Base-by-base conservation (phyloP, 2,797 vertebrate species). In the Pipistrellus kuhlii region DNA sequence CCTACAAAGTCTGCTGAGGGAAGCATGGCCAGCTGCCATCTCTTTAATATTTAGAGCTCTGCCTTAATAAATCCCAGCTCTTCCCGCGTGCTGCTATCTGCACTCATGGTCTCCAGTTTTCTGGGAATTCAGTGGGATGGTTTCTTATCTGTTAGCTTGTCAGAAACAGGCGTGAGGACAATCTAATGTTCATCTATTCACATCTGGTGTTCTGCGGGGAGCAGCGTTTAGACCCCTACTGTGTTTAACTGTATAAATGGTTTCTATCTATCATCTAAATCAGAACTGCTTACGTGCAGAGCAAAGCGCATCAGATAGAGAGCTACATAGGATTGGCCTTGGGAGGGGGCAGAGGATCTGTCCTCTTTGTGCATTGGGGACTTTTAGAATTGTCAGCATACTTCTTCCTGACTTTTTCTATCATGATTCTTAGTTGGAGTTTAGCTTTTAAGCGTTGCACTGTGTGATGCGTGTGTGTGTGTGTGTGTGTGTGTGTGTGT, bases 201-300 rank as follows among this genome's bases (percentile, higher is more conserved):
- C 97, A 98, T 98, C 98, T 98, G 97, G 95, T 95, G 97, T 98
- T 98, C 98, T 97, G 97, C 84, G n/a, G 98, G 97, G 98, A 98
- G 95, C 97, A 15, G 3, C 95, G 89, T 98, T 98, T 98, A 98
- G 98, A 97, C 97, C 97, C 98, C 98, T 96, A 82, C 98, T 55
- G 94, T 97, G 98, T 98, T 98, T 98, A 98, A 98, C 98, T 97
- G 97, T 98, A 98, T 97, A 98, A 98, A 98, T 98, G 97, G 97
- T 98, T 98, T 98, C 98, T 98, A 98, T 98, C 98, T 98, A 98
- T 98, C 98, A 98, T 97, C 98, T 97, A 97, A 98, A 98, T 98
- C 98, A 98, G 98, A 98, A 97, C 95, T 96, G 94, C 96, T 97
- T 97, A 97, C 76, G 85, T 97, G 97, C 77, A 93, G 95, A 97